These are phyloP conservation scores for Lichenostomus cassidix DNA, from an alignment of 2,113 vertebrate species.

Conservation along the genomic window DNA sequence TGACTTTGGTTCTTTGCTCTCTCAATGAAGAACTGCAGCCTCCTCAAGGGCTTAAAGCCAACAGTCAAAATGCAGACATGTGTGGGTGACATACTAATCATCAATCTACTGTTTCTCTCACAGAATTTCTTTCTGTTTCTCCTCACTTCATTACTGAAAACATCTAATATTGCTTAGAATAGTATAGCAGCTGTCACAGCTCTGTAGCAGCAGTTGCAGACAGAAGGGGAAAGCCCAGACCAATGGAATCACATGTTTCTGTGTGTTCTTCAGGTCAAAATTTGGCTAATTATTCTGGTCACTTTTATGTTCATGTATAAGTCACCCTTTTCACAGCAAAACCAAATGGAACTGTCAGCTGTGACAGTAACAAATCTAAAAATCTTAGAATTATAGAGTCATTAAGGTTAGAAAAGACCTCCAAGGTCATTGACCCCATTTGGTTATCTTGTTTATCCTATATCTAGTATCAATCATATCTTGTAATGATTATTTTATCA, in stretches of 20 bases:
- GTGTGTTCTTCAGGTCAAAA: background rate
- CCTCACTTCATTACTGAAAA: background rate
- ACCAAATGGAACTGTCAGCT: background rate
- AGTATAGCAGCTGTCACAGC: background rate
- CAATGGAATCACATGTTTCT: background rate
- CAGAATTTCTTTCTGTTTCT: background rate
- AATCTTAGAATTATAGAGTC: background rate
- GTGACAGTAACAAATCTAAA: background rate
- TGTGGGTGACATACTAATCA: background rate
- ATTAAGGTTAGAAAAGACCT: background rate
- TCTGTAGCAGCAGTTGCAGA: background rate
- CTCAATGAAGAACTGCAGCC: background rate
- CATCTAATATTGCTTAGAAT: background rate
- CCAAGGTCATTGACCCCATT: background rate
- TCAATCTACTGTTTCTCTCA: background rate
- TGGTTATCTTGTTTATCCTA: background rate
- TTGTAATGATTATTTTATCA: background rate
- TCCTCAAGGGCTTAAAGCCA: background rate
- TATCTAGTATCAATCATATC: background rate
- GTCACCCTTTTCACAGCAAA: background rate
- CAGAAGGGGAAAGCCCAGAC: background rate
- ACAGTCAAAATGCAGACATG: background rate
- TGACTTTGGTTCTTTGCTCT: background rate
- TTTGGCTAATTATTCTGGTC: background rate
- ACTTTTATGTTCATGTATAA: background rate